Evolutionary conservation across 2,113 vertebrate species (phyloP).

Genomic region (Rostratula benghalensis): DNA sequence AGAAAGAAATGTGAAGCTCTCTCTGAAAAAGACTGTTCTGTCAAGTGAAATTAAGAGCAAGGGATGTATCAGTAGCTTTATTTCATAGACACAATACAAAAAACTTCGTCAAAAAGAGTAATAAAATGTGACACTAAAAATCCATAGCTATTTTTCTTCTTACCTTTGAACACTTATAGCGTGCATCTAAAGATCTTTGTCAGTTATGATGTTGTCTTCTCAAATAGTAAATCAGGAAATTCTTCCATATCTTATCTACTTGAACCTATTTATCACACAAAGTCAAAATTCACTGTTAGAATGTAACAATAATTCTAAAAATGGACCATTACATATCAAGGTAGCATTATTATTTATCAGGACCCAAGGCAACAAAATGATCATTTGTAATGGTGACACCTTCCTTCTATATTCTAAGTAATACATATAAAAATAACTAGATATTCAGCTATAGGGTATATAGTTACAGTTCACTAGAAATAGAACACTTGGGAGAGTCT

Average conservation of each 20-base stretch:
- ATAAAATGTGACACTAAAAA: neutral
- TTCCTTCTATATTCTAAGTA: neutral
- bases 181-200: neutral
- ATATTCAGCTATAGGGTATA: neutral
- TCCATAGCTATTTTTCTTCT: neutral
- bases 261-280: neutral
- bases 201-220: neutral
- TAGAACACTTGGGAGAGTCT: neutral
- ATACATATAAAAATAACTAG: neutral
- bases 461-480: neutral
- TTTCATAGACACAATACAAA: neutral
- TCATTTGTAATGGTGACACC: neutral
- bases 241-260: neutral
- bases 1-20: neutral
- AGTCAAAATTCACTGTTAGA: slow-evolving; percentile 12
- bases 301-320: neutral
- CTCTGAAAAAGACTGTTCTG: neutral
- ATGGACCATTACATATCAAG: neutral
- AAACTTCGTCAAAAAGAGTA: neutral
- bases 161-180: neutral
- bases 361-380: neutral
- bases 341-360: neutral
- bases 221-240: neutral
- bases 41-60: neutral
- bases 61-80: neutral